A percentile compares a stretch with the other conserved stretches of the same genome.
Evolutionary conservation across 2,797 vertebrate species (phyloP).

Genomic region (Mus minutoides): DNA sequence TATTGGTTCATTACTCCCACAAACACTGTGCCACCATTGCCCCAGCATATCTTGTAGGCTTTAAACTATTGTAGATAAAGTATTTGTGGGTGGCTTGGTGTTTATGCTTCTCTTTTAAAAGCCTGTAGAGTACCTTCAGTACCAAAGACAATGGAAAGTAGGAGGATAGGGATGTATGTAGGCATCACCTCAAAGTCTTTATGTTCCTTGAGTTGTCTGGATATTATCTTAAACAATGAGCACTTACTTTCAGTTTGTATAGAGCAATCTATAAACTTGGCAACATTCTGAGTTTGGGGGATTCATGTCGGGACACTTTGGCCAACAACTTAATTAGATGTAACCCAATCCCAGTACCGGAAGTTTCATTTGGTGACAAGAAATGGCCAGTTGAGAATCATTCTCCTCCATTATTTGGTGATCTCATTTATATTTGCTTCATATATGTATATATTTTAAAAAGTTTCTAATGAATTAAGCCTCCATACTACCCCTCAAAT

Average conservation of each 20-base stretch:
- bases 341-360: background rate
- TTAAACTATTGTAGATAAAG: background rate
- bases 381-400: background rate
- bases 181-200: background rate
- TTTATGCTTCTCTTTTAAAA: background rate
- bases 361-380: background rate
- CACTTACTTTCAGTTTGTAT: background rate
- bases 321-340: background rate
- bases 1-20: background rate
- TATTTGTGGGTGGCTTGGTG: background rate
- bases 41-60: background rate
- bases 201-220: background rate
- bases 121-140: background rate
- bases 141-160: background rate
- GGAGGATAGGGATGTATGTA: background rate
- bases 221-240: too few relatives aligned
- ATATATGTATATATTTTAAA: background rate
- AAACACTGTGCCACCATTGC: background rate
- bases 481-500: background rate
- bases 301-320: background rate
- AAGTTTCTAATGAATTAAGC: background rate
- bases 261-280: background rate
- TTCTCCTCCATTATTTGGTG: background rate
- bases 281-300: background rate
- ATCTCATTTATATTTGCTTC: background rate